Conservation (phyloP, 2,797 vertebrate genomes). For the Arnoldichthys spilopterus region DNA sequence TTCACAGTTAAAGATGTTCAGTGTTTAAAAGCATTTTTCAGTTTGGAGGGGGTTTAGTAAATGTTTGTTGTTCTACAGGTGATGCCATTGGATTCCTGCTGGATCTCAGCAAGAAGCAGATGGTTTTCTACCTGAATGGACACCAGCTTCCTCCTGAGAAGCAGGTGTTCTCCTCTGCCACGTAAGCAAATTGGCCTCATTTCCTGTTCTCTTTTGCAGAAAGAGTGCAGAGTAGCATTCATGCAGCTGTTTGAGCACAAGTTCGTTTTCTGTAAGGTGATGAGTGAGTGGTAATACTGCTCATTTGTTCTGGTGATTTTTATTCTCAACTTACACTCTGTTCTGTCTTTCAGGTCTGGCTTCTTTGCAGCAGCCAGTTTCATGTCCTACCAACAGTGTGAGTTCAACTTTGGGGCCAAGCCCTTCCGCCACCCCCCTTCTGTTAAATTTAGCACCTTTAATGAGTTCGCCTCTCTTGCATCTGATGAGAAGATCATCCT, state of each 20-base stretch:
- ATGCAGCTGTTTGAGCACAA: background rate
- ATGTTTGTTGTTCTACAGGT: conserved; percentile 76
- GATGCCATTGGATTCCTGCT: conserved; percentile 96
- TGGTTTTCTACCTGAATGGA: conserved; percentile 98
- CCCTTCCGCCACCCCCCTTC: conserved; percentile 94
- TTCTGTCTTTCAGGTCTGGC: conserved; percentile 83
- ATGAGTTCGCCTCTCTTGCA: conserved; percentile 92
- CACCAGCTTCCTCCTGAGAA: conserved; percentile 96
- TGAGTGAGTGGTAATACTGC: background rate
- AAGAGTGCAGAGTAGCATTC: background rate
- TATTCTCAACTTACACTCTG: background rate
- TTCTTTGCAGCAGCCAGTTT: conserved; percentile 99
- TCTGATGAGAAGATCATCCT: conserved; percentile 97
- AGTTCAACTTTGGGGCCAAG: conserved; percentile 99
- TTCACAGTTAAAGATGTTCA: background rate
- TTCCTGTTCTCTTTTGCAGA: background rate
- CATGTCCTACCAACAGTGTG: conserved; percentile 99
- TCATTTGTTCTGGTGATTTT: background rate
- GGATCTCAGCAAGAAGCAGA: conserved; percentile 97
- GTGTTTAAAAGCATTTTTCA: background rate
- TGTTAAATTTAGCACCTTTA: conserved; percentile 97
- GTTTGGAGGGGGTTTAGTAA: background rate
- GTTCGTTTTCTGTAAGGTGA: background rate
- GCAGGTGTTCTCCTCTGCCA: conserved; percentile 96
- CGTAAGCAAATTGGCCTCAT: conserved; percentile 78